Conservation (phyloP, 2,113 vertebrate genomes). For the Pyrgilauda ruficollis region DNA sequence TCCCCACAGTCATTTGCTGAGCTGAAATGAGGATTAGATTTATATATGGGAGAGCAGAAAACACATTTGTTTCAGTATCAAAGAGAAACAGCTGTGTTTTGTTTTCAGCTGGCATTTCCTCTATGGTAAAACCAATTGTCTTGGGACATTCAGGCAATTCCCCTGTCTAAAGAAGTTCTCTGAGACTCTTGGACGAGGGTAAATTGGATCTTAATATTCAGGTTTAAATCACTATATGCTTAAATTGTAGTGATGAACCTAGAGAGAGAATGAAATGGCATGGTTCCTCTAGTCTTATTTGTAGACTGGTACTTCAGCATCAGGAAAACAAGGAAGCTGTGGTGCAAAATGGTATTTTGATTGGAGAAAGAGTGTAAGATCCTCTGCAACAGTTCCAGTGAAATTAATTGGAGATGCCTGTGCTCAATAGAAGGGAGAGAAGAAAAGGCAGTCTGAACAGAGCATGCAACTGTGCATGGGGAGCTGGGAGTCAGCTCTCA, state of each 20-base stretch:
- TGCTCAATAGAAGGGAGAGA: neutral
- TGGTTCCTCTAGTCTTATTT: neutral
- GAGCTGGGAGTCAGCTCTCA: neutral
- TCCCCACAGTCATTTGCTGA: conserved; percentile 28
- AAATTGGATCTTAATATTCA: neutral
- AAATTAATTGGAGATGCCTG: neutral
- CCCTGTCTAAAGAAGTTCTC: neutral
- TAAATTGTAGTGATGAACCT: neutral
- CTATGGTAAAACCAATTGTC: neutral
- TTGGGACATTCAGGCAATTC: neutral
- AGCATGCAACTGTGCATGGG: rapidly evolving
- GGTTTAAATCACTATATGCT: neutral
- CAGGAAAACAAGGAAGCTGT: neutral
- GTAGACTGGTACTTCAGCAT: neutral
- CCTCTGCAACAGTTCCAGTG: neutral
- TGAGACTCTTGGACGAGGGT: neutral
- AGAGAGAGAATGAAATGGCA: neutral
- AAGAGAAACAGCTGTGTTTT: neutral
- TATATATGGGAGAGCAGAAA: neutral
- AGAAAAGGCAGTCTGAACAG: neutral
- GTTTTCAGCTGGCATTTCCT: conserved; percentile 1
- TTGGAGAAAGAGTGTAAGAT: neutral
- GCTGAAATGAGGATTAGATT: conserved; percentile 37
- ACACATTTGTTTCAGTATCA: neutral
- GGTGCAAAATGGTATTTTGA: neutral